These are phyloP conservation scores for Tachina grossa DNA, from an alignment of 2,888 invertebrate species.

Conservation along the genomic window DNA sequence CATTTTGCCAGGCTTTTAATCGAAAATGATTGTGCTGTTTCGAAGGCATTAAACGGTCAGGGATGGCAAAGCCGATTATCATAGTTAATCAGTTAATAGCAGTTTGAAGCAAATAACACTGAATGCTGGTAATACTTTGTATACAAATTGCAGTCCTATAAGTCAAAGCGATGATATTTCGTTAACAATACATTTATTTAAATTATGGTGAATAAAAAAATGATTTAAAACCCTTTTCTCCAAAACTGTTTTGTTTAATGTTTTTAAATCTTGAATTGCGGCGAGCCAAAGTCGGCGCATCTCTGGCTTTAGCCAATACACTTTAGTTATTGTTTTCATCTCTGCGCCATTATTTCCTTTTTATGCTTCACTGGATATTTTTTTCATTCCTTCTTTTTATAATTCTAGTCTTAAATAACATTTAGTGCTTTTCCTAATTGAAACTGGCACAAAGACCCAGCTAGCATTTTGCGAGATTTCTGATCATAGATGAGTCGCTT, in stretches of 20 bases:
- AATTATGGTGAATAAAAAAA: no score
- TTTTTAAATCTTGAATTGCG: not conserved
- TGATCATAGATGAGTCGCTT: no score
- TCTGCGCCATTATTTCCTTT: conserved; percentile 1
- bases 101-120: no score
- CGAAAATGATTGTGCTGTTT: conserved; percentile 69
- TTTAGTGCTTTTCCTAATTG: conserved; percentile 67
- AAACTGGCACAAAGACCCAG: conserved; percentile 65
- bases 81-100: no score
- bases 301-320: conserved; percentile 42
- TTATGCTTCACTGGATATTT: conserved; percentile 1
- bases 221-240: no score
- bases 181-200: no score
- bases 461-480: no score
- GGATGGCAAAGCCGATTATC: conserved; percentile 4
- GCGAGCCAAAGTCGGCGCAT: not conserved
- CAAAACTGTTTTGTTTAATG: no score
- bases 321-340: conserved; percentile 37
- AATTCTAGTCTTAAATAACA: conserved; percentile 62
- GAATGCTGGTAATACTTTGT: no score
- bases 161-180: no score
- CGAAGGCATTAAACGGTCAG: conserved; percentile 65
- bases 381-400: conserved; percentile 10
- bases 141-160: no score
- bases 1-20: conserved; percentile 72